Base-by-base conservation (phyloP, 2,888 invertebrate genomes). In the Dioctria linearis region DNA sequence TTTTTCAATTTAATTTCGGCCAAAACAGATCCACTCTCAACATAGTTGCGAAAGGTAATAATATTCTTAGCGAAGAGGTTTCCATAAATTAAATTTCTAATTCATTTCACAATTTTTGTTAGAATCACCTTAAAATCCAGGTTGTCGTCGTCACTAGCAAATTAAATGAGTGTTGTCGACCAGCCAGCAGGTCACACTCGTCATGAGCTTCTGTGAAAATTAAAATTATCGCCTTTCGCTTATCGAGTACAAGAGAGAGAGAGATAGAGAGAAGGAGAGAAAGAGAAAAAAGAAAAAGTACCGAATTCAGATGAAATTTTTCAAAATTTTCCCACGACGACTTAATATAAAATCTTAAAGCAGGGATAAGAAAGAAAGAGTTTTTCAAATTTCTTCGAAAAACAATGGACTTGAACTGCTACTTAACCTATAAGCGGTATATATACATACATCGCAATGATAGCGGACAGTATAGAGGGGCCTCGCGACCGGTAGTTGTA, bases 11-110 rank as follows among this genome's bases (percentile, higher is more conserved):
- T 37, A 51, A 57, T 8, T 57, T 57, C 57, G n/a, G 25, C n/a
- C 57, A 11, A 51, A 57, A 13, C 57, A 57, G n/a, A 57, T 57
- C 57, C n/a, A 57, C 11, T 57, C 11, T 57, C 8, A 51, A 11
- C 11, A 9, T 54, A 5, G 71, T 71, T 71, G 71, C 71, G 71
- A 71, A 71, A 71, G 71, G 71, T 51, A 54, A 71, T 71, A 71
- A 71, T 25, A 25, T 71, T 71, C 71, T n/a, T 71, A 71, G 54
- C 39, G 71, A 49, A 51, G 51, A 13, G 49, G 54, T 51, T 78
- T 49, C 3, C 76, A 78, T 78, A 78, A 78, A 78, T 78, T 78
- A 78, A 78, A 78, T 78, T 78, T 78, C 76, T 78, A 78, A 78
- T 63, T 42, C 63, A 63, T 63, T 63, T 46, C 63, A 49, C 76